Evolutionary conservation across 1,140 invertebrate genomes (phyloP).

Genomic region (Thaumatotibia leucotreta): DNA sequence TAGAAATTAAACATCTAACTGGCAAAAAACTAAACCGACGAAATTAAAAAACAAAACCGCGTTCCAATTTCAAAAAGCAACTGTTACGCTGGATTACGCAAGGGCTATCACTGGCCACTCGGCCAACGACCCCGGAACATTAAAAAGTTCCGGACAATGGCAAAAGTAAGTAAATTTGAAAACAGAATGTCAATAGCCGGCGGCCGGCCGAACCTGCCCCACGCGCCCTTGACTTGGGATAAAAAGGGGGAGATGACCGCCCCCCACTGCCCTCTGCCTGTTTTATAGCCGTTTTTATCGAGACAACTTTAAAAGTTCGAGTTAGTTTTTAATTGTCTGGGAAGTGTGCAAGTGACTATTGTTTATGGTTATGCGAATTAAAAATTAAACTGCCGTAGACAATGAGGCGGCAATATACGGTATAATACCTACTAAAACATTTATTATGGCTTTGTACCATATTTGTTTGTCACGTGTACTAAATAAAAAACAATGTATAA

Average conservation of each 20-base stretch:
- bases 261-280: constrained; percentile 36
- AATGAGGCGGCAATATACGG: not conserved
- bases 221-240: constrained; percentile 73
- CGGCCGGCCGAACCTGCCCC: constrained; percentile 70
- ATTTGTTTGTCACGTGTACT: too few species aligned
- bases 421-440: not conserved
- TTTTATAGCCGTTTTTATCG: constrained; percentile 44
- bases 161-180: constrained; percentile 71
- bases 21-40: not conserved
- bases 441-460: not conserved
- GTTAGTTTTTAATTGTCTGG: constrained; percentile 21
- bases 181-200: constrained; percentile 73
- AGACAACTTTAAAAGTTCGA: constrained; percentile 37
- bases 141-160: constrained; percentile 72
- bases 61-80: constrained; percentile 14
- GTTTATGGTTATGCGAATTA: constrained; percentile 10
- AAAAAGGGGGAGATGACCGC: constrained; percentile 66
- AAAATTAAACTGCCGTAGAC: not conserved
- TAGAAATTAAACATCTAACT: not conserved
- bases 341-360: constrained; percentile 5
- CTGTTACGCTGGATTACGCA: constrained; percentile 26
- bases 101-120: constrained; percentile 44
- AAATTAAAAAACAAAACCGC: constrained; percentile 2
- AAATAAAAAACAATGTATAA: too few species aligned
- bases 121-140: constrained; percentile 55